phyloP scores from a whole-genome alignment of 2,888 invertebrate genomes.

The Griposia aprilina region DNA sequence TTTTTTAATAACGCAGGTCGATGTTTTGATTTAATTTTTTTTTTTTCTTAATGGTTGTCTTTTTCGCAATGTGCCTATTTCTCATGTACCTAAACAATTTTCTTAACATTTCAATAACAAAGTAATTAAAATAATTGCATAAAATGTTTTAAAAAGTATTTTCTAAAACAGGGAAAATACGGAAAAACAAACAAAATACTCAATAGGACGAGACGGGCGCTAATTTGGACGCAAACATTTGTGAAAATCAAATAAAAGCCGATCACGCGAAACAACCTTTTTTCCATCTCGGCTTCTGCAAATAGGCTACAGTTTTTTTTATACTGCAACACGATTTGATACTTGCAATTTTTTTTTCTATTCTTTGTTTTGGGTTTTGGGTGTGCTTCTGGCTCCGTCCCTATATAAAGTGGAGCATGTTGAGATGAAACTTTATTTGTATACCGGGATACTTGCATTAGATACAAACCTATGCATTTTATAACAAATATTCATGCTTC shows the following conservation, averaged over 20 bases:
- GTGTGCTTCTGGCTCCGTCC: not conserved
- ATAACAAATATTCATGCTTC: not conserved
- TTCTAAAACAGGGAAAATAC: constrained; percentile 50
- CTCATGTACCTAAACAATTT: too few species aligned
- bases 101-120: not conserved
- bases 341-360: constrained; percentile 63
- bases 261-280: constrained; percentile 90
- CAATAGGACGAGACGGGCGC: constrained; percentile 77
- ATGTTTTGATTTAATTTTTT: not conserved
- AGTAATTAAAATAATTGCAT: not conserved
- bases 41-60: too few species aligned
- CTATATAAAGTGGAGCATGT: not conserved
- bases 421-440: not conserved
- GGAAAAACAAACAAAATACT: constrained; percentile 70
- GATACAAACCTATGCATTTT: not conserved
- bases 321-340: constrained; percentile 73
- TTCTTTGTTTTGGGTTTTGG: not conserved
- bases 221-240: constrained; percentile 89
- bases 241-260: constrained; percentile 90
- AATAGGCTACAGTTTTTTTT: constrained; percentile 80
- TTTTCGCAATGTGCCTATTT: not conserved
- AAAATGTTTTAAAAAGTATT: constrained; percentile 1
- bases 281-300: constrained; percentile 88
- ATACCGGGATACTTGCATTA: not conserved
- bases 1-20: too few species aligned